Evolutionary conservation across 2,797 vertebrate species (phyloP).

Genomic region (Sebastes vulpes): DNA sequence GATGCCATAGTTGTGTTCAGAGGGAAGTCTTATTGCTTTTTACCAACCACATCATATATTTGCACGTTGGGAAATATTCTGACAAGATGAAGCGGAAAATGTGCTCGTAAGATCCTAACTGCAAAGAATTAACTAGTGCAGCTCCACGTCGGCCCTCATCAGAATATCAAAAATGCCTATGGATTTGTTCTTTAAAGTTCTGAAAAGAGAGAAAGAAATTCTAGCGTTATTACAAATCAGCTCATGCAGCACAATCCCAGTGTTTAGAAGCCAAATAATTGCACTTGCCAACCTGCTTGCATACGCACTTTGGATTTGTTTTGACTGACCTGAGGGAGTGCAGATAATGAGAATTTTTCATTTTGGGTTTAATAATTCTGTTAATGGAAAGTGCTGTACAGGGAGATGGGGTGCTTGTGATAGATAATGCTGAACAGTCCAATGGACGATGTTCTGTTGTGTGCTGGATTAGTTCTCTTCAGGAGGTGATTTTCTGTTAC

Average conservation of each 20-base stretch:
- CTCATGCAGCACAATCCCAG: neutral
- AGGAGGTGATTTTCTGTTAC: neutral
- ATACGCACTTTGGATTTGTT: neutral
- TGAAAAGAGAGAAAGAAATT: neutral
- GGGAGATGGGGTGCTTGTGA: neutral
- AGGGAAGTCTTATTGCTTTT: constrained; percentile 17
- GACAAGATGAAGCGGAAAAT: neutral
- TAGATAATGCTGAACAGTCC: neutral
- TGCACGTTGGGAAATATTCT: neutral
- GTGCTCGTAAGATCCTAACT: neutral
- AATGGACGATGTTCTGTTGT: neutral
- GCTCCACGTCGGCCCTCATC: neutral
- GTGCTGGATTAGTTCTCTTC: neutral
- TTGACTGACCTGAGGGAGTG: neutral
- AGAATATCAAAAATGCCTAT: neutral
- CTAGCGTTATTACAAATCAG: neutral
- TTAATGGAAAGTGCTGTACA: neutral
- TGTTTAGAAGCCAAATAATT: neutral
- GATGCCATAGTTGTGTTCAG: constrained; percentile 13
- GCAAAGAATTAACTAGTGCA: neutral
- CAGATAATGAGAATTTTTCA: neutral
- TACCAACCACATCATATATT: neutral
- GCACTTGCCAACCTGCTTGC: neutral
- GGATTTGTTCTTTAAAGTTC: neutral
- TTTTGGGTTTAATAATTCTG: neutral